Evolutionary conservation across 1,140 invertebrate genomes (phyloP).

Genomic region (Caenorhabditis remanei): DNA sequence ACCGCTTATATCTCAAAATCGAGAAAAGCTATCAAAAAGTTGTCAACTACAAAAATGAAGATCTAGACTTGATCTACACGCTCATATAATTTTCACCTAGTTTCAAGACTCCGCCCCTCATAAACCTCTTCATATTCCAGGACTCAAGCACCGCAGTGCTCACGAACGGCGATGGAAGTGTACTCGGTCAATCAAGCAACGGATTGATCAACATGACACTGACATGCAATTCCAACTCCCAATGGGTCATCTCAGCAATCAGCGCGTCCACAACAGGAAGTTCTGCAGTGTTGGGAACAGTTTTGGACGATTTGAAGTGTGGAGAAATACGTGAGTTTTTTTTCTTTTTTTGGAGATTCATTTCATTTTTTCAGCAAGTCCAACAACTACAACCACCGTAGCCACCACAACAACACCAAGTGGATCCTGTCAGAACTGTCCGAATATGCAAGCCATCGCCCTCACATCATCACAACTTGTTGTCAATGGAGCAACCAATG

Average conservation of each 20-base stretch:
- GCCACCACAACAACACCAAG: slow-evolving; percentile 9
- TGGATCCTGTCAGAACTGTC: background rate
- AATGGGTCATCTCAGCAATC: slow-evolving; percentile 36
- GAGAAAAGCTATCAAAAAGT: too few relatives aligned
- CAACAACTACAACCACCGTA: slow-evolving; percentile 15
- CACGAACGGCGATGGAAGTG: slow-evolving; percentile 37
- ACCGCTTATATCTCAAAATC: too few relatives aligned
- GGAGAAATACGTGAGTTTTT: background rate
- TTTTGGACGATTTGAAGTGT: slow-evolving; percentile 28
- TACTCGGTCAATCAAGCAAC: slow-evolving; percentile 7
- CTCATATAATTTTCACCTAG: too few relatives aligned
- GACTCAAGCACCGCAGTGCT: slow-evolving; percentile 3
- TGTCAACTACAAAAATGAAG: too few relatives aligned
- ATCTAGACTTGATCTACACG: too few relatives aligned
- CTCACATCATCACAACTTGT: slow-evolving; percentile 27
- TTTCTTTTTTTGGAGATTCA: background rate
- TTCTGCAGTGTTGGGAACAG: slow-evolving; percentile 7
- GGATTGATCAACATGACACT: slow-evolving; percentile 52
- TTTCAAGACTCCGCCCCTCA: too few relatives aligned
- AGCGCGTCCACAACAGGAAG: slow-evolving; percentile 1
- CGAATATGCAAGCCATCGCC: slow-evolving; percentile 38
- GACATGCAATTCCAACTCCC: slow-evolving; percentile 18
- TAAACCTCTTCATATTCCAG: background rate
- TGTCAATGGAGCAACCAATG: slow-evolving; percentile 30
- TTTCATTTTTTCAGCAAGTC: background rate